A percentile compares a stretch with the other conserved stretches of the same genome.
phyloP scores from a whole-genome alignment of 1,140 invertebrate genomes.

The Gryllus bimaculatus region DNA sequence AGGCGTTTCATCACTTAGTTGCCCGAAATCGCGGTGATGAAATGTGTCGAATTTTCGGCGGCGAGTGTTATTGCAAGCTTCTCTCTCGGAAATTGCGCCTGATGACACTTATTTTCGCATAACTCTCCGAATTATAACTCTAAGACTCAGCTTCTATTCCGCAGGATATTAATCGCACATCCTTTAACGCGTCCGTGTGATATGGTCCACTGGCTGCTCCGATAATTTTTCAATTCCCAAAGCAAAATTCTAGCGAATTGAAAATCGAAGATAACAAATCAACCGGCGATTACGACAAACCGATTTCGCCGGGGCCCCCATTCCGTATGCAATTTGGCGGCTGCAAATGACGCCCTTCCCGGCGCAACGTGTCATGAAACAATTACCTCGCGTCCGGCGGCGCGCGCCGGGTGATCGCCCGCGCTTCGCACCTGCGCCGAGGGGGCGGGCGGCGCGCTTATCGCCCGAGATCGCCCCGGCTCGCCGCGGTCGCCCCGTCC shows the following conservation, averaged over 20 bases:
- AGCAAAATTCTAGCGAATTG: background rate
- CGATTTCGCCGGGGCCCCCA: too few relatives aligned
- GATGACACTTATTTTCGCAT: constrained; percentile 4
- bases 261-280: background rate
- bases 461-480: background rate
- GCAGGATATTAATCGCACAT: background rate
- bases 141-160: background rate
- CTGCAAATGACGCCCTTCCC: background rate
- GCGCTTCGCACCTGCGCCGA: background rate
- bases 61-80: background rate
- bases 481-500: too few relatives aligned
- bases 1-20: background rate
- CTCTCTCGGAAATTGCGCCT: background rate
- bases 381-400: background rate
- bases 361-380: background rate
- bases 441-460: background rate
- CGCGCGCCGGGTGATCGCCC: background rate
- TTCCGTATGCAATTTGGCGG: too few relatives aligned
- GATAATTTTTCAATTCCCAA: background rate
- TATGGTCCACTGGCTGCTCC: background rate
- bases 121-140: background rate
- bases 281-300: background rate
- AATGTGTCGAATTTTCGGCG: background rate
- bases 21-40: background rate
- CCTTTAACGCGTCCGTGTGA: background rate